Evolutionary conservation across 1,140 invertebrate species (phyloP), one percentile per base, ranked within the genome.

Genomic region (Tetragonula clypearis): DNA sequence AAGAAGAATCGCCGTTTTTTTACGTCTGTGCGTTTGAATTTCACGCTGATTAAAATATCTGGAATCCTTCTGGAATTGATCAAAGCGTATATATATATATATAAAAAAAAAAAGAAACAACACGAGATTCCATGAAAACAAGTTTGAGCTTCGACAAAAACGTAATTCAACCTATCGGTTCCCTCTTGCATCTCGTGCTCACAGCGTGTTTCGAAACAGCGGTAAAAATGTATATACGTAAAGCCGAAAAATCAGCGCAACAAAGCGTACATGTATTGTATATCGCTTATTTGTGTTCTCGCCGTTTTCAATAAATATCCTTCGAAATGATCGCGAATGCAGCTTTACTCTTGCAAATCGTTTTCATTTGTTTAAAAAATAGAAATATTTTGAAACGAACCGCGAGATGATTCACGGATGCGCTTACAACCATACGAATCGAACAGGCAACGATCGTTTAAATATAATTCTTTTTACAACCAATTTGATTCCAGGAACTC

Each of bases 401-500:
- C 23, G 2, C 41, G 56, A 73, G 3, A n/a, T 26, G 77, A 71
- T 71, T n/a, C 82, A 53, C 68, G 49, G 60, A 58, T 21, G 75
- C 74, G 15, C 19, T n/a, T 23, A 56, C n/a, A 69, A 60, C n/a
- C 56, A 17, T 58, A 17, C 49, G 68, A 60, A 71, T 62, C 35
- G 35, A 58, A 49, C 68, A 73, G 82, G 58, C 76, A n/a, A 19
- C 23, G 35, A 75, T 41, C 62, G 30, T 69, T 56, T 71, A 56
- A 69, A 77, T 58, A 41, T 77, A 69, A 58, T 58, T 68, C 14
- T 23, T 53, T 76, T 78, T 60, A 53, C 65, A 65, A 65, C 68
- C 35, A 79, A 79, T 79, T 79, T 84, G n/a, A 73, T 79, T 26
- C 77, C 68, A 79, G 82, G 77, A 84, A 84, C 82, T 58, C 58